Conservation (phyloP, 2,888 invertebrate genomes). For the Scaptomyza parva region DNA sequence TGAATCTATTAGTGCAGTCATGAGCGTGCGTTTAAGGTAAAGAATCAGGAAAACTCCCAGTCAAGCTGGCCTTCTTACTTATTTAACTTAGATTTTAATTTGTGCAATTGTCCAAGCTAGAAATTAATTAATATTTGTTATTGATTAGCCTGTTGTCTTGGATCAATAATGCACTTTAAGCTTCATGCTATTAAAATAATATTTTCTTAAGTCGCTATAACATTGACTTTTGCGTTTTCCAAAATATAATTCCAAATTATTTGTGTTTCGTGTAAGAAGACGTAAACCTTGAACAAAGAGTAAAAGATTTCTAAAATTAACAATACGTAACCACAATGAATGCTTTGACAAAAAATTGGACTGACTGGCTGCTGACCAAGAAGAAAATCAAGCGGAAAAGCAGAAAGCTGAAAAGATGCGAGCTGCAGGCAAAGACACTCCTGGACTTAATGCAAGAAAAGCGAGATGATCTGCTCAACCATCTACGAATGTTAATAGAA, state of each 20-base stretch:
- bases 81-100: too few relatives aligned
- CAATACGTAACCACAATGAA: slow-evolving; percentile 15
- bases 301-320: background rate
- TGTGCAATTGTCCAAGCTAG: too few relatives aligned
- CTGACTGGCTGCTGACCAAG: slow-evolving; percentile 20
- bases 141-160: too few relatives aligned
- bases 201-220: background rate
- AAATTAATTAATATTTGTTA: too few relatives aligned
- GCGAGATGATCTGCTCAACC: slow-evolving; percentile 18
- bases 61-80: too few relatives aligned
- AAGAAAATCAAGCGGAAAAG: slow-evolving; percentile 33
- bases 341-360: slow-evolving; percentile 10
- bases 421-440: slow-evolving; percentile 1
- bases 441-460: slow-evolving; percentile 24
- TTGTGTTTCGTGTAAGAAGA: background rate
- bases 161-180: background rate
- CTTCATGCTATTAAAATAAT: background rate
- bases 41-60: too few relatives aligned
- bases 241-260: slow-evolving; percentile 35
- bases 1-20: too few relatives aligned
- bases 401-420: slow-evolving; percentile 15
- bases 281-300: background rate
- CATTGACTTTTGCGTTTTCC: background rate
- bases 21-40: too few relatives aligned
- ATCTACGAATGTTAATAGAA: slow-evolving; percentile 17